Evolutionary conservation across 2,797 vertebrate genomes (phyloP).

Genomic region (Acestrorhynchus altus): DNA sequence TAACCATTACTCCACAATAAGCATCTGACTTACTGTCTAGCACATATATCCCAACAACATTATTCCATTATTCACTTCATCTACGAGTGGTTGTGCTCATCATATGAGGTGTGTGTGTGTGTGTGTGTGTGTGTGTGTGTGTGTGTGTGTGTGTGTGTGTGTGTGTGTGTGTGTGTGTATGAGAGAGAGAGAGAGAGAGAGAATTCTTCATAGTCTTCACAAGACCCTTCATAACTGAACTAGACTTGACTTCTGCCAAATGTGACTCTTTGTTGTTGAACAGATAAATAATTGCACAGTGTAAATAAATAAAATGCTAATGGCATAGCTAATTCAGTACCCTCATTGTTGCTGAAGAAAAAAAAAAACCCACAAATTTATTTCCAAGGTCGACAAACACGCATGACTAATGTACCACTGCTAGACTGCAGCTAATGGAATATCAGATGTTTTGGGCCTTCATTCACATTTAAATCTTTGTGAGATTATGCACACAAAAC

Average conservation of each 20-base stretch:
- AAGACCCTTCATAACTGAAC: neutral
- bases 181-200: no score
- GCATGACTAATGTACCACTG: constrained; percentile 32
- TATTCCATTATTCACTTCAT: no score
- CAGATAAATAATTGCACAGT: constrained; percentile 25
- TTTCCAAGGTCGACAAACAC: constrained; percentile 49
- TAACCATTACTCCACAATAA: no score
- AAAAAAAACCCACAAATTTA: constrained; percentile 37
- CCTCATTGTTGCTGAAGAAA: constrained; percentile 1
- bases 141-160: no score
- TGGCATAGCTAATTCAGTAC: constrained; percentile 28
- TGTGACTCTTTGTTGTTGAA: constrained; percentile 14
- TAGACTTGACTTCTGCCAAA: neutral
- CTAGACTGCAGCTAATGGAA: constrained; percentile 36
- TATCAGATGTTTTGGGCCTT: constrained; percentile 37
- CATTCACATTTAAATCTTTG: constrained; percentile 39
- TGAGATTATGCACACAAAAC: constrained; percentile 46
- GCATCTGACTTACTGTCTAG: no score
- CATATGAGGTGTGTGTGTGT: no score
- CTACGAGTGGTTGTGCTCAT: no score
- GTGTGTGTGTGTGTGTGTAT: no score
- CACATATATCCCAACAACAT: no score
- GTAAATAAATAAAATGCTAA: constrained; percentile 21
- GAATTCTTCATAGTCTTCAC: neutral
- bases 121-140: no score